Conservation (phyloP, 30 jellyfish, hydroid and myxozoan species). For the Aurelia aurita complex sp. Pacific region DNA sequence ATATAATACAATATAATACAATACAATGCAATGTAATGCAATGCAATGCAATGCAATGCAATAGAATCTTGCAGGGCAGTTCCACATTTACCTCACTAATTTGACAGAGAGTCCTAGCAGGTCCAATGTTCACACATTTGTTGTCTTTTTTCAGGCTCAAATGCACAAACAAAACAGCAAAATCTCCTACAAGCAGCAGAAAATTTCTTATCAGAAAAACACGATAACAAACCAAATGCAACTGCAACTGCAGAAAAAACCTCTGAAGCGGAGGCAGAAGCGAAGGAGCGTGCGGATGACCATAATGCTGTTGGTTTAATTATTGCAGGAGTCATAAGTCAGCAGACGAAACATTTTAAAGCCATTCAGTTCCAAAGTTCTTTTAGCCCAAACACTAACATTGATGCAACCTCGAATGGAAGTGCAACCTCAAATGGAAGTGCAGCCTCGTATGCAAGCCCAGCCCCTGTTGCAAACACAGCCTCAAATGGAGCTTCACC, state of each 20-base stretch:
- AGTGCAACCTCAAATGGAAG: too few species aligned
- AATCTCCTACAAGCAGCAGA: slow-evolving; percentile 35
- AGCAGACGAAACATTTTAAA: slow-evolving; percentile 39
- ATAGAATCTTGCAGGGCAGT: too few species aligned
- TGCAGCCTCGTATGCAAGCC: too few species aligned
- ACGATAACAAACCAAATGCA: slow-evolving; percentile 1
- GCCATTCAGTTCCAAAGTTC: slow-evolving; percentile 40
- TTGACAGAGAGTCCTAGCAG: too few species aligned
- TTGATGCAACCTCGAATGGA: too few species aligned
- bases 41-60: too few species aligned
- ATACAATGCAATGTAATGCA: too few species aligned
- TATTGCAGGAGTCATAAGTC: slow-evolving; percentile 56
- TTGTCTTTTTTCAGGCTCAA: background rate
- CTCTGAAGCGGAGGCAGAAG: slow-evolving; percentile 27
- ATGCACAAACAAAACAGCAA: background rate
- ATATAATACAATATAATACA: too few species aligned
- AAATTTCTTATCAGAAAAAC: slow-evolving; percentile 39
- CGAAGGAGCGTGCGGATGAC: slow-evolving; percentile 29
- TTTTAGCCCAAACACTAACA: background rate
- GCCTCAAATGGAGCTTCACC: slow-evolving; percentile 1
- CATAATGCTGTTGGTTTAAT: slow-evolving; percentile 12
- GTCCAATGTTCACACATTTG: too few species aligned
- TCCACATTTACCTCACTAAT: too few species aligned
- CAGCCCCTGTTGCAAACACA: background rate
- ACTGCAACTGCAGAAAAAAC: background rate